phyloP scores from a whole-genome alignment of 1,140 invertebrate genomes.

The Drosophila aff. region DNA sequence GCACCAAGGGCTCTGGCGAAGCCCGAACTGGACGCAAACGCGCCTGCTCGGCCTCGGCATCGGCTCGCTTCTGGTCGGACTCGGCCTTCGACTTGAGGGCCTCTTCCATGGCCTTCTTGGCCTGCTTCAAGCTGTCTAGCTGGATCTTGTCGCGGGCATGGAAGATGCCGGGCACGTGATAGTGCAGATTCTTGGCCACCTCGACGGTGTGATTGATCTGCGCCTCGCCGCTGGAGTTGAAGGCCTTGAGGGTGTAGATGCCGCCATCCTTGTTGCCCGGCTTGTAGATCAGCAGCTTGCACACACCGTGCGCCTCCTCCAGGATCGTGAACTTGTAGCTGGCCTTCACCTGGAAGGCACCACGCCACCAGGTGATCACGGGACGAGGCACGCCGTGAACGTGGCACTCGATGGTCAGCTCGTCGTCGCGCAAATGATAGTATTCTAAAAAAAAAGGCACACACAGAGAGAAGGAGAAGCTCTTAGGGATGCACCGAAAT shows the following conservation, averaged over 20 bases:
- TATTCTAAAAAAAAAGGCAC: slow-evolving; percentile 83
- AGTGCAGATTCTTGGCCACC: slow-evolving; percentile 78
- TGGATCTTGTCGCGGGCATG: slow-evolving; percentile 73
- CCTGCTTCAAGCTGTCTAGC: slow-evolving; percentile 74
- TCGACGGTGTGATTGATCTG: slow-evolving; percentile 79
- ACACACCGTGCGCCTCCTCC: slow-evolving; percentile 83
- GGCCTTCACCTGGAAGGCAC: slow-evolving; percentile 75
- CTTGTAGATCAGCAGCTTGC: slow-evolving; percentile 88
- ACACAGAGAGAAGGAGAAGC: slow-evolving; percentile 18
- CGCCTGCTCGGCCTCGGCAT: slow-evolving; percentile 68
- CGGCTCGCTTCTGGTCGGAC: slow-evolving; percentile 75
- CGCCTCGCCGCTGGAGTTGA: slow-evolving; percentile 89
- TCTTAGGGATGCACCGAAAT: slow-evolving; percentile 1
- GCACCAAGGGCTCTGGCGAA: slow-evolving; percentile 72
- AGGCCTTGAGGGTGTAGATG: slow-evolving; percentile 88
- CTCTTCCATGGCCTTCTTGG: slow-evolving; percentile 71
- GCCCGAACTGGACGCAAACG: slow-evolving; percentile 57
- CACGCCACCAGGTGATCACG: slow-evolving; percentile 77
- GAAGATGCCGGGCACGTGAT: slow-evolving; percentile 79
- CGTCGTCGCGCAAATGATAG: slow-evolving; percentile 83
- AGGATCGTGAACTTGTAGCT: slow-evolving; percentile 84
- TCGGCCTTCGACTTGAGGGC: slow-evolving; percentile 73
- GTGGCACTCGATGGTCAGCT: slow-evolving; percentile 81
- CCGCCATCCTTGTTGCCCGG: slow-evolving; percentile 87
- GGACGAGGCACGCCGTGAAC: slow-evolving; percentile 79